Evolutionary conservation across 2,888 invertebrate species (phyloP), one percentile per base, ranked within the genome.

Genomic region (Buathra laborator): DNA sequence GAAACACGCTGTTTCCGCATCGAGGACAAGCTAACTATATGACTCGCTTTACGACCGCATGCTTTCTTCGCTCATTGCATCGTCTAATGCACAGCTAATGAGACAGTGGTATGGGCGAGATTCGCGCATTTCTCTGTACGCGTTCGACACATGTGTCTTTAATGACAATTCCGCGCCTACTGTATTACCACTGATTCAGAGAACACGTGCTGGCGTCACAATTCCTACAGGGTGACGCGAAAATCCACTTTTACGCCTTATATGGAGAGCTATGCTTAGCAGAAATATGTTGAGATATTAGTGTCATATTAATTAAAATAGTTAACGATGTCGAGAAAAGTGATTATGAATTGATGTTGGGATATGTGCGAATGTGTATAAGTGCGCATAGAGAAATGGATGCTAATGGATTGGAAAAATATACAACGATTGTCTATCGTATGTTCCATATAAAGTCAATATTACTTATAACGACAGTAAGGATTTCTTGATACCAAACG

Each of bases 181-280:
- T 88, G 14, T 29, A 86, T 88, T 89, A 87, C 86, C 89, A 89
- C 88, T 91, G 90, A 91, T 91, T 90, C 87, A 78, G 83, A 87
- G 87, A 89, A 87, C 89, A 90, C 88, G 87, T 89, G 89, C 76
- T 75, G 19, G 76, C 56, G 32, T 76, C 67, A 46, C 44, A 24
- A 72, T 83, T 59, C 3, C 59, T 3, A 7, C 24, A 66, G 6
- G n/a, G 29, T 62, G 32, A 66, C 3, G 37, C 37, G 37, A 66
- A 66, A 66, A 66, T 43, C 66, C 7, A 37, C 16, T 62, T 32
- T 32, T 32, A 24, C 37, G 37, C 5, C 6, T 7, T 37, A 37
- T 37, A 37, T 9, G 7, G 37, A 37, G 37, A 37, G 7, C 7
- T 37, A 37, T 37, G 37, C 9, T 37, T 9, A 5, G 5, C 6